These are phyloP conservation scores for Cavia aperea DNA, from an alignment of 2,113 vertebrate genomes.

Conservation along the genomic window DNA sequence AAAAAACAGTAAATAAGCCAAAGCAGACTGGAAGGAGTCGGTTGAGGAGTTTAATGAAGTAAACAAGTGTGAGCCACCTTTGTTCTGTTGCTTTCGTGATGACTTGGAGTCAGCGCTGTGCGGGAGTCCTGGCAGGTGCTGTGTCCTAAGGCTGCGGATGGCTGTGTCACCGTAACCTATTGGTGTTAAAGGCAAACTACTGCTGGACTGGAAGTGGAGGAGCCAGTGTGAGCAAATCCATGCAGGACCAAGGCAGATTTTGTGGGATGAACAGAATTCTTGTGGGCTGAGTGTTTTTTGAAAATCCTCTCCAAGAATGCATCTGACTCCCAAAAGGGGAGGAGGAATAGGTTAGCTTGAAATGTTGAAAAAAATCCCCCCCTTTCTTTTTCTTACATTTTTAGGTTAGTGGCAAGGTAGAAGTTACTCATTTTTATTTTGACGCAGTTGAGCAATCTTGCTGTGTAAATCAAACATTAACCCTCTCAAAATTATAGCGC, in stretches of 20 bases:
- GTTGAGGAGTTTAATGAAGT: neutral
- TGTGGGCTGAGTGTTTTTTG: slow-evolving; percentile 61
- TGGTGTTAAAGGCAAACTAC: neutral
- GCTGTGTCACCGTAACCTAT: neutral
- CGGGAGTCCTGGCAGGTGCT: neutral
- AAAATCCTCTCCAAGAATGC: slow-evolving; percentile 64
- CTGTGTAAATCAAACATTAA: slow-evolving; percentile 9
- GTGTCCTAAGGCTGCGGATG: neutral
- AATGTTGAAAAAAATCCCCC: neutral
- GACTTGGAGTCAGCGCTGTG: neutral
- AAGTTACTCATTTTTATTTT: neutral
- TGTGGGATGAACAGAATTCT: slow-evolving; percentile 63
- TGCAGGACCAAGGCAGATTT: slow-evolving; percentile 26
- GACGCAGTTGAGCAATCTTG: neutral
- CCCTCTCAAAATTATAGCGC: slow-evolving; percentile 17
- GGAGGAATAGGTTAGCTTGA: slow-evolving; percentile 34
- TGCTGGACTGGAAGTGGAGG: slow-evolving; percentile 43
- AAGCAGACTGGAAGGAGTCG: neutral
- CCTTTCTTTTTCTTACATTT: neutral
- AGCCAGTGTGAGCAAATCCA: neutral
- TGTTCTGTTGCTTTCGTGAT: neutral
- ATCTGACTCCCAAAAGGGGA: slow-evolving; percentile 51
- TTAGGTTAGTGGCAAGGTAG: neutral
- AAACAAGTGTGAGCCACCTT: neutral
- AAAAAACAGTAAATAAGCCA: neutral